Evolutionary conservation across 2,113 vertebrate genomes (phyloP), one percentile per base, ranked within the genome.

Genomic region (Trichechus manatus): DNA sequence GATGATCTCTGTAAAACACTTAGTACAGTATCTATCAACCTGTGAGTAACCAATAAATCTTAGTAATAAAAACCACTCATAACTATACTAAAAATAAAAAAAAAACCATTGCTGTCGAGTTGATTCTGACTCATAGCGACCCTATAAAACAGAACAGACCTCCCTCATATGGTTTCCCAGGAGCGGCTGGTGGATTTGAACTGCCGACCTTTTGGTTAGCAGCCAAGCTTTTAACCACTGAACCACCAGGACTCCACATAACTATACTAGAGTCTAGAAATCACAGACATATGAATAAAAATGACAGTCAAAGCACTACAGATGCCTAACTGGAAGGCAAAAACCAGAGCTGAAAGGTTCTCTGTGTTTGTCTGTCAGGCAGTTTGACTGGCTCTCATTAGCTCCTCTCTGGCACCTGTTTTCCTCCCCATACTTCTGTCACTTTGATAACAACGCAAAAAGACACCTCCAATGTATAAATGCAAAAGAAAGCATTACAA

Each of bases 371-470:
- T 39, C 53, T 86, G 47, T 79, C 59, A 78, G 27, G 75, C 50
- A 70, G 31, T 72, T 66, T 50, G 36, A 88, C 1, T 82, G 53
- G 25, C 50, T 74, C 80, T 89, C 63, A 50, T 89, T 93, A 93
- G 87, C 27, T 63, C 3, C 22, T 91, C 39, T 47, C 42, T 2
- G 20, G 77, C 36, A 39, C 36, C 84, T 61, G 56, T 59, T 72
- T 89, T 77, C 61, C 68, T 89, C 36, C 31, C 23, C 29, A 11
- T 9, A 36, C 36, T 94, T 91, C 47, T 91, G 53, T 50, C 44
- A 87, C 9, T 81, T 87, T 74, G 77, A 86, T 61, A 94, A 87
- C 50, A 81, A 42, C 92, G 44, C 93, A 92, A 89, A 97, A 93
- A 47, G 61, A 75, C 14, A 93, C 77, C 93, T 91, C 44, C 75